phyloP scores from a whole-genome alignment of 2,797 vertebrate genomes.

The Schizopygopsis malacanthus region DNA sequence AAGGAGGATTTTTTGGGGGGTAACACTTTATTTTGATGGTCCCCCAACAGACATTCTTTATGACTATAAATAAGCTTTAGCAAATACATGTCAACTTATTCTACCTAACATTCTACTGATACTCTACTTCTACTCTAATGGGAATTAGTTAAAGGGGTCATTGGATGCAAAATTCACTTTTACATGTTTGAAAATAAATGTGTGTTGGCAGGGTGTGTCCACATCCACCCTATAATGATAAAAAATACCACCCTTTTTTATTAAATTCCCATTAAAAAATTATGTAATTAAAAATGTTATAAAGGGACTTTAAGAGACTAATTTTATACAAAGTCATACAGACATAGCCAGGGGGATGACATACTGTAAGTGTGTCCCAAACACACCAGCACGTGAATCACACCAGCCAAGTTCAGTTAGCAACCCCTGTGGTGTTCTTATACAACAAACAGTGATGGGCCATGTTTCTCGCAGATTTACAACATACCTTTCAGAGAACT shows the following conservation, averaged over 20 bases:
- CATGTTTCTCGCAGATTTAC: conserved; percentile 5
- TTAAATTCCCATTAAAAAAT: too few relatives aligned
- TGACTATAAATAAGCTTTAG: neutral
- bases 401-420: conserved; percentile 5
- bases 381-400: neutral
- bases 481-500: conserved; percentile 81
- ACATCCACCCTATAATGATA: too few relatives aligned
- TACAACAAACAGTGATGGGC: neutral
- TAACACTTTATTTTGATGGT: too few relatives aligned
- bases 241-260: too few relatives aligned
- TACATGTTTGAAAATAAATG: too few relatives aligned
- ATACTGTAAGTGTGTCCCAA: neutral
- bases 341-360: neutral
- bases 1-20: too few relatives aligned
- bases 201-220: too few relatives aligned
- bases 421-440: neutral
- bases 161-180: too few relatives aligned
- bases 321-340: neutral
- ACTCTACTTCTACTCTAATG: neutral
- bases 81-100: neutral
- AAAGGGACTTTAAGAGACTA: neutral
- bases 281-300: too few relatives aligned
- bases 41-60: too few relatives aligned
- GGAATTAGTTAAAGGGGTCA: neutral
- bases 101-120: neutral